Base-by-base conservation (phyloP, 2,888 invertebrate species). In the Scaptomyza cyrtandrae region DNA sequence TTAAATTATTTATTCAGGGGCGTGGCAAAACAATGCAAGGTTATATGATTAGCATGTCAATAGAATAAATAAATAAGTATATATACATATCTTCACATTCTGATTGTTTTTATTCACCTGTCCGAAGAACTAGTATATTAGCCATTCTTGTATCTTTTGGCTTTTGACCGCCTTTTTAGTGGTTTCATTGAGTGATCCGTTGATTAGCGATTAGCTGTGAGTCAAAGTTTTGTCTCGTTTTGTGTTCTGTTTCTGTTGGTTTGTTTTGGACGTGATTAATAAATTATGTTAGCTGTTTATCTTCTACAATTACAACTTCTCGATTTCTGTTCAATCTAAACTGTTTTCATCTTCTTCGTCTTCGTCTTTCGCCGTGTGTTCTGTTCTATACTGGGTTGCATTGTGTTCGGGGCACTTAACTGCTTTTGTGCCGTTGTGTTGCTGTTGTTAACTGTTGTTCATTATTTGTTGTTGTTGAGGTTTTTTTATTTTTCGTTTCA, bases 371-470 rank as follows among this genome's bases (percentile, higher is more conserved):
- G 19, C 19, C 19, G 19, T 19, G 19, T 43, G 63, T 44, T 46
- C 43, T 57, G 29, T 41, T 41, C 41, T 41, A 16, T 41, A 10
- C 41, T 41, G 41, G 41, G 41, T 48, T 75, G 68, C 74, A 74
- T 84, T 86, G 84, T 75, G 52, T 62, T 64, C 61, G 65, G 65
- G 52, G 41, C 48, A 57, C 50, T 75, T 83, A 83, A 87, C 87
- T 82, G 83, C 80, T 85, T 82, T 77, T 71, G 57, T 83, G 87
- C 83, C 83, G 83, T 87, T 87, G 68, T 87, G 64, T 45, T 69
- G 63, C 48, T 56, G 62, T 54, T 56, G 62, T 54, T 82, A 82
- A 82, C 82, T 82, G 86, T 82, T 68, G 60, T 75, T 57, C 44
- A 45, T 10, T 24, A 37, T 37, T 37, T 37, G n/a, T 37, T n/a